Conservation (phyloP, 2,797 vertebrate genomes). For the Phaenicophaeus curvirostris region DNA sequence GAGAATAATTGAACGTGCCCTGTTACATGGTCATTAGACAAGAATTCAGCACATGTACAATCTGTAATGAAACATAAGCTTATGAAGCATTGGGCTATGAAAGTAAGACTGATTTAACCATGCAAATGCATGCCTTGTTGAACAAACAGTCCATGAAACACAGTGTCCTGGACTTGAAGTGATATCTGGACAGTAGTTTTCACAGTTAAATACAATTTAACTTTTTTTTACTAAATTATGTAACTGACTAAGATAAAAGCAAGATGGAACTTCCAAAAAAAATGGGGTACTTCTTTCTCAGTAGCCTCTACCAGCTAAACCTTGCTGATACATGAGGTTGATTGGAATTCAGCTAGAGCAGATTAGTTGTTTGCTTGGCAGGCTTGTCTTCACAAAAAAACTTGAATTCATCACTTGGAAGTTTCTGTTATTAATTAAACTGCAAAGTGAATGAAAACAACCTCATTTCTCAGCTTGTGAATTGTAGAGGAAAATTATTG, state of each 20-base stretch:
- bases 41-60: constrained; percentile 50
- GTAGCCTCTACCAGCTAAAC: background rate
- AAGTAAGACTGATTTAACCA: constrained; percentile 23
- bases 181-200: background rate
- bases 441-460: background rate
- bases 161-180: background rate
- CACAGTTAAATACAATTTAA: background rate
- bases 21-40: constrained; percentile 67
- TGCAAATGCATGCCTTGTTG: constrained; percentile 1
- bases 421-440: background rate
- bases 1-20: constrained; percentile 64
- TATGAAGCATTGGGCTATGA: constrained; percentile 2
- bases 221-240: background rate
- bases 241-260: background rate
- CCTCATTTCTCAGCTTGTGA: background rate
- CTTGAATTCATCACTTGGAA: background rate
- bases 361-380: background rate
- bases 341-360: background rate
- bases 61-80: constrained; percentile 55
- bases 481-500: background rate
- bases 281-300: background rate
- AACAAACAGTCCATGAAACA: background rate
- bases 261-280: background rate
- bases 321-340: background rate
- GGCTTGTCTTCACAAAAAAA: background rate